Conservation (phyloP, 2,797 vertebrate genomes). For the Peromyscus eremicus region DNA sequence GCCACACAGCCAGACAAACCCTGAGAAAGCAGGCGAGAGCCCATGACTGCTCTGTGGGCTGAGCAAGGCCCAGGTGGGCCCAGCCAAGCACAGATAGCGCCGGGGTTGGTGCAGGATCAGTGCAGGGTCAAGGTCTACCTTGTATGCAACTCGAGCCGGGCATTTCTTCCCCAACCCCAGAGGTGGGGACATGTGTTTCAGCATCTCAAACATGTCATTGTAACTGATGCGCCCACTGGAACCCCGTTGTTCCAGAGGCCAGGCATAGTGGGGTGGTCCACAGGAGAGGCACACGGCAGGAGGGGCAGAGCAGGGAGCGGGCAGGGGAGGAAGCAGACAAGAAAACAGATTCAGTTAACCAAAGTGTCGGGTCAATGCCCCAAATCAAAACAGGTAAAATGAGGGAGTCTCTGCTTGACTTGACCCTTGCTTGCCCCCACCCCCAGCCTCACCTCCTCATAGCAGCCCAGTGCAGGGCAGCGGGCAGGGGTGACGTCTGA, state of each 20-base stretch:
- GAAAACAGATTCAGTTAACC: conserved; percentile 96
- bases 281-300: conserved; percentile 68
- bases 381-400: conserved; percentile 72
- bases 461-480: conserved; percentile 86
- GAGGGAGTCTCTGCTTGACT: conserved; percentile 73
- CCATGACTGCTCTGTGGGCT: not conserved
- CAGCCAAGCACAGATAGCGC: conserved; percentile 84
- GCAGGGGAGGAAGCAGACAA: conserved; percentile 85
- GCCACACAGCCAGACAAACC: conserved; percentile 65
- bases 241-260: conserved; percentile 81
- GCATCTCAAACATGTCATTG: conserved; percentile 99
- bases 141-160: conserved; percentile 98
- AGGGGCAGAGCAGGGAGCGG: conserved; percentile 67
- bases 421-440: conserved; percentile 69
- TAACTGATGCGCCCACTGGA: conserved; percentile 99
- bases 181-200: conserved; percentile 99
- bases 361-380: conserved; percentile 89
- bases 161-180: conserved; percentile 99
- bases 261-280: conserved; percentile 87
- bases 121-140: conserved; percentile 92
- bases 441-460: conserved; percentile 79
- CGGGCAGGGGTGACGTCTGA: conserved; percentile 86
- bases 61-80: conserved; percentile 58
- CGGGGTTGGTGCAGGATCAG: conserved; percentile 73
- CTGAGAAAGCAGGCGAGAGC: not conserved